These are phyloP conservation scores for Hypselothyrea guttata DNA, from an alignment of 2,888 invertebrate species.

Conservation along the genomic window DNA sequence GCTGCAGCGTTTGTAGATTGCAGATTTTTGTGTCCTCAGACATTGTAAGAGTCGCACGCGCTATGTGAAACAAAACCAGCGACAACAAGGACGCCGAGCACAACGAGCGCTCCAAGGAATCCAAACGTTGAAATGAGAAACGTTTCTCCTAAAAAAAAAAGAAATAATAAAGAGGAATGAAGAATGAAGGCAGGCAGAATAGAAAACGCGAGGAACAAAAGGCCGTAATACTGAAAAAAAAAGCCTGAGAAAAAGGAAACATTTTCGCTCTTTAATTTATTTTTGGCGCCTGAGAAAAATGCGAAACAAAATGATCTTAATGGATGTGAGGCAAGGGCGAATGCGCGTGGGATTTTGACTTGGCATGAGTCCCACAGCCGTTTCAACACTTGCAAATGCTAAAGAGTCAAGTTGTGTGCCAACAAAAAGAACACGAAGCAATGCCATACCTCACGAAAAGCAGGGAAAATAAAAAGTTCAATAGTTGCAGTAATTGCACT, in stretches of 20 bases:
- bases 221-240: conserved; percentile 33
- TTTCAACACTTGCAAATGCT: conserved; percentile 14
- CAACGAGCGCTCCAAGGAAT: conserved; percentile 22
- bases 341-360: neutral
- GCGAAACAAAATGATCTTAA: conserved; percentile 39
- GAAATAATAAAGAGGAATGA: conserved; percentile 13
- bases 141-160: conserved; percentile 14
- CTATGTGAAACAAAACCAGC: conserved; percentile 45
- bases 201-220: conserved; percentile 39
- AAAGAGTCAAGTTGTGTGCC: conserved; percentile 26
- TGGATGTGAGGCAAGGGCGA: conserved; percentile 4
- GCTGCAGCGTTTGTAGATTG: conserved; percentile 43
- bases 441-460: neutral
- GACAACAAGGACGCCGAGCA: conserved; percentile 38
- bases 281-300: conserved; percentile 58
- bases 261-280: conserved; percentile 68
- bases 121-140: conserved; percentile 44
- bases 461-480: too few relatives aligned
- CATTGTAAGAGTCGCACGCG: conserved; percentile 55
- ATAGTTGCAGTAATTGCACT: too few relatives aligned
- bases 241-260: conserved; percentile 43
- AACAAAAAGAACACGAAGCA: conserved; percentile 1
- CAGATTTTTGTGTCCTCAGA: conserved; percentile 43
- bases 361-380: conserved; percentile 16
- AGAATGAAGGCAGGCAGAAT: conserved; percentile 9